Evolutionary conservation across 2,797 vertebrate genomes (phyloP).

Genomic region (Fistularia commersonii): DNA sequence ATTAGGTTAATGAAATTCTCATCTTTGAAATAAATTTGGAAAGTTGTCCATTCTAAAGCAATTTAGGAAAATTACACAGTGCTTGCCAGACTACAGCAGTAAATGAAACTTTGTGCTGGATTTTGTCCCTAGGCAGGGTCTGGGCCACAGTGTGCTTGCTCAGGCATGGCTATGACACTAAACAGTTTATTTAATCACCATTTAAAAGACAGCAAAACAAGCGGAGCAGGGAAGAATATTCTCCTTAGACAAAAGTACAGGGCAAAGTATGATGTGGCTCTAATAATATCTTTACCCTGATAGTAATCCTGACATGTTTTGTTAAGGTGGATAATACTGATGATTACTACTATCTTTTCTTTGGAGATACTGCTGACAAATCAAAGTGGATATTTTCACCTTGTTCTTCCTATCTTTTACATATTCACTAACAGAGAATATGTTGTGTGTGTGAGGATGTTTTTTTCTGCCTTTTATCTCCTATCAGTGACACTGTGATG

Average conservation of each 20-base stretch:
- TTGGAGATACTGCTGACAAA: conserved; percentile 58
- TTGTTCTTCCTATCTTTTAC: conserved; percentile 12
- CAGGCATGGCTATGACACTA: conserved; percentile 56
- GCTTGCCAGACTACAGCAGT: conserved; percentile 53
- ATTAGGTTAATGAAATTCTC: conserved; percentile 22
- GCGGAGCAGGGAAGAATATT: conserved; percentile 53
- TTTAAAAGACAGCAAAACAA: conserved; percentile 55
- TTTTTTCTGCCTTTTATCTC: too few species aligned
- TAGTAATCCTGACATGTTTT: conserved; percentile 85
- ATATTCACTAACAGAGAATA: neutral
- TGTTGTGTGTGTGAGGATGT: too few species aligned
- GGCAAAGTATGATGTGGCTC: conserved; percentile 66
- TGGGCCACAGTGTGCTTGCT: conserved; percentile 33
- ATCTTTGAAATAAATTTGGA: conserved; percentile 20
- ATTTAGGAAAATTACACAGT: conserved; percentile 12
- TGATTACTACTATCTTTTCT: conserved; percentile 68
- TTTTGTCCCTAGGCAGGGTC: conserved; percentile 48
- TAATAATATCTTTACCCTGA: conserved; percentile 78
- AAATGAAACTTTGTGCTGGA: conserved; percentile 61
- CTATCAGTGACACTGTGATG: neutral
- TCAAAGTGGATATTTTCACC: conserved; percentile 14
- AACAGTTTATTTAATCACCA: conserved; percentile 61
- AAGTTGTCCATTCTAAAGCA: too few species aligned
- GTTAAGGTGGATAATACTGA: conserved; percentile 76
- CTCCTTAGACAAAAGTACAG: conserved; percentile 82